Evolutionary conservation across 2,113 vertebrate genomes (phyloP), one percentile per base, ranked within the genome.

Genomic region (Pelobates fuscus): DNA sequence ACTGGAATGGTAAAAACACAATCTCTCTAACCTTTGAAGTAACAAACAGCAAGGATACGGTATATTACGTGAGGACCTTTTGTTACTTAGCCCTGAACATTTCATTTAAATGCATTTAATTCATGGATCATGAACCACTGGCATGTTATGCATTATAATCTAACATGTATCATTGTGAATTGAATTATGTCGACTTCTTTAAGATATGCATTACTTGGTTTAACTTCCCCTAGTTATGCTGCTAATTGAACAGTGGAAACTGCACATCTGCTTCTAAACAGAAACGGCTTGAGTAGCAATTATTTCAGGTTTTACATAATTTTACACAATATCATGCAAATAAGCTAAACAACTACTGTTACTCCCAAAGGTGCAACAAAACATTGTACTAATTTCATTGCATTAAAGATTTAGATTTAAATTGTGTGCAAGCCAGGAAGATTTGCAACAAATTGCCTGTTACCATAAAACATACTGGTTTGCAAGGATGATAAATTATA

Each of bases 221-320:
- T 41, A 43, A 41, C 21, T 23, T 58, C 37, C 54, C 37, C 54
- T 58, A 70, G 58, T 70, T 70, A 41, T 43, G 15, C 67, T 18
- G 37, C 52, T 25, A 70, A 70, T 17, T 58, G 67, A 58, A 58
- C 54, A 26, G 24, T 43, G 54, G 24, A 70, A 41, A 32, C 14
- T 58, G 49, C 54, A 58, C 67, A 70, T 70, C 52, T 57, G 67
- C 52, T 70, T 32, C 67, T 70, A 70, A 70, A 70, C 52, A 70
- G 54, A 41, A 70, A 70, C 58, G 67, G 52, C 20, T 58, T 41
- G 23, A 21, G 23, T 58, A 37, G 15, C 57, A 24, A 30, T 58
- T 58, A 58, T 58, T 58, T 41, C 11, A 37, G 23, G 29, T 55
- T 58, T 70, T 55, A 11, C 29, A 25, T 68, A 12, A 68, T 68